Base-by-base conservation (phyloP, 2,888 invertebrate species). In the Aspidapion aeneum region DNA sequence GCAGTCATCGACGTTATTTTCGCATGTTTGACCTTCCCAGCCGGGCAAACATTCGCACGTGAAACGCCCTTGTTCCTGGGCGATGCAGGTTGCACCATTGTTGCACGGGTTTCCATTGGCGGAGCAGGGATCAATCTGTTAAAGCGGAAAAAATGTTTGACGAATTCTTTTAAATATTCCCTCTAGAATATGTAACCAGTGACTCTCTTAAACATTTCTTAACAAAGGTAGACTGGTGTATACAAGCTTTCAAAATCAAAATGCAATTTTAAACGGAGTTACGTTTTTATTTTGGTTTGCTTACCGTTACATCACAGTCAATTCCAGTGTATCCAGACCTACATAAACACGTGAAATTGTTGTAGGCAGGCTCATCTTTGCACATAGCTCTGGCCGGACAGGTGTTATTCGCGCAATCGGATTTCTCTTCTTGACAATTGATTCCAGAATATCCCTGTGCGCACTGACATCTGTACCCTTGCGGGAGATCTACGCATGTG, bases 301-400 rank as follows among this genome's bases (percentile, higher is more conserved):
- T 82, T 82, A 90, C 91, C 66, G 95, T 95, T 52, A 94, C 84
- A 77, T 96, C 94, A 76, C 96, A 96, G 75, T 94, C 93, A 62
- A 90, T 84, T 50, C 98, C 98, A 18, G 96, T 95, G 76, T 96
- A 98, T 59, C 98, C 98, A 67, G 94, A 90, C 75, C 96, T 85
- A 76, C 98, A 98, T 9, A 98, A 83, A 76, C 98, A 98, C 1
- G 95, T 94, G 74, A 88, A 91, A 75, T 96, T 96, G 72, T 91
- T 93, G 71, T 86, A 88, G 64, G 92, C 94, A 18, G 91, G 96
- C 79, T 91, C 93, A 78, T 98, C 95, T 81, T 97, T 96, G 79
- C 98, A 98, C 93, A 96, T 96, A 1, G 97, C 97, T 74, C 96
- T 85, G 75, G 96, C 96, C 1, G 95, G 94, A 73, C 98, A 98